These are phyloP conservation scores for Uloborus plumipes DNA, from an alignment of 2,888 invertebrate genomes.

Conservation along the genomic window DNA sequence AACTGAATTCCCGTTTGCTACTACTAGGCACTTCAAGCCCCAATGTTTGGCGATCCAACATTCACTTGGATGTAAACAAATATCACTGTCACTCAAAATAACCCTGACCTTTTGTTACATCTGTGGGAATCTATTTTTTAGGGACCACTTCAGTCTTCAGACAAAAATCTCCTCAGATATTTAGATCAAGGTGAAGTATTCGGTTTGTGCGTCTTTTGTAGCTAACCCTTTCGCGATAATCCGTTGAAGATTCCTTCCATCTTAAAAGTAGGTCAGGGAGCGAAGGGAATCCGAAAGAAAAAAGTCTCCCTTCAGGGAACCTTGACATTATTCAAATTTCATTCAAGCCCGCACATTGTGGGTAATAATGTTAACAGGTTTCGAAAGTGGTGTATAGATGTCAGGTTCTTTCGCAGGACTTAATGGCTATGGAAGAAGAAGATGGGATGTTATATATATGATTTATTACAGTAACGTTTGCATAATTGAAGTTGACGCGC, in stretches of 20 bases:
- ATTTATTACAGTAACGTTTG: too few relatives aligned
- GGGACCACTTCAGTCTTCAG: too few relatives aligned
- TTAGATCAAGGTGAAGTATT: conserved; percentile 45
- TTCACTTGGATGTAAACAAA: not conserved
- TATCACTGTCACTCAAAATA: conserved; percentile 39
- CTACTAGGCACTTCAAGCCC: too few relatives aligned
- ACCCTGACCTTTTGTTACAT: conserved; percentile 45
- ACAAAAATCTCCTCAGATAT: conserved; percentile 32
- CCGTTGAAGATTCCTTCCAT: conserved; percentile 15
- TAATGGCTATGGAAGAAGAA: too few relatives aligned
- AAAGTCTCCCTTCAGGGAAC: conserved; percentile 3
- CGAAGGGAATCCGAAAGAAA: conserved; percentile 3
- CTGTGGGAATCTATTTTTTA: conserved; percentile 7
- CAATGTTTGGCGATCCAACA: too few relatives aligned
- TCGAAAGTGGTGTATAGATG: too few relatives aligned
- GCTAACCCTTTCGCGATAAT: not conserved
- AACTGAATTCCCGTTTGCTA: too few relatives aligned
- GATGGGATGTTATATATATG: too few relatives aligned
- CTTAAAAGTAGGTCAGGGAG: conserved; percentile 35
- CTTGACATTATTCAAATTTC: conserved; percentile 45
- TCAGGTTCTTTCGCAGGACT: too few relatives aligned
- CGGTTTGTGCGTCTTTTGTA: not conserved
- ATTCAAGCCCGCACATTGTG: too few relatives aligned
- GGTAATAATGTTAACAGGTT: too few relatives aligned
- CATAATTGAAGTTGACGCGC: too few relatives aligned